Conservation (phyloP, 2,888 invertebrate genomes). For the Calliphora vomitoria region DNA sequence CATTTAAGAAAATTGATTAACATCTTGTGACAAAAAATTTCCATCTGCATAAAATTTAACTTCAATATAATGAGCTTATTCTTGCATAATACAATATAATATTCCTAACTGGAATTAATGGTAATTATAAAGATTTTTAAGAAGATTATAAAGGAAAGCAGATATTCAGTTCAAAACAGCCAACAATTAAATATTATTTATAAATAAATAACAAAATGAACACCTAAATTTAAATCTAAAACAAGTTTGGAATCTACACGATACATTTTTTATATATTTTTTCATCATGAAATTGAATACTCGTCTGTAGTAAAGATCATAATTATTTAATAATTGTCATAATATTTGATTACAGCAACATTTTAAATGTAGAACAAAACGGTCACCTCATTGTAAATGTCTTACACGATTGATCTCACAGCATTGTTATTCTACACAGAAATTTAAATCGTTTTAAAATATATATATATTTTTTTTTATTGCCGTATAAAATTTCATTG, state of each 20-base stretch:
- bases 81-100: too few relatives aligned
- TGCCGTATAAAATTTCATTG: slow-evolving; percentile 19
- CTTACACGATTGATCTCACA: not conserved
- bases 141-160: too few relatives aligned
- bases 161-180: too few relatives aligned
- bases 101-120: too few relatives aligned
- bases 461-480: slow-evolving; percentile 27
- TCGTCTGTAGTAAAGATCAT: not conserved
- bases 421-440: not conserved
- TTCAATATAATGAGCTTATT: not conserved
- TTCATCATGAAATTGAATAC: not conserved
- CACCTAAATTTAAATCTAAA: not conserved
- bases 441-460: slow-evolving; percentile 1
- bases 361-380: slow-evolving; percentile 29
- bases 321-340: not conserved
- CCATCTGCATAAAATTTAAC: not conserved
- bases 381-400: not conserved
- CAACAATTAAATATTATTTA: too few relatives aligned
- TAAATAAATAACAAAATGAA: too few relatives aligned
- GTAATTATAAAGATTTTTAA: too few relatives aligned
- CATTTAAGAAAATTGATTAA: not conserved
- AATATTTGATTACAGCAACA: slow-evolving; percentile 16
- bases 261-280: too few relatives aligned
- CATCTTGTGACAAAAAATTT: slow-evolving; percentile 1
- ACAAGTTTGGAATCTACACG: not conserved